These are phyloP conservation scores for Plutomurus gul DNA, from an alignment of 1,140 invertebrate genomes.

Conservation along the genomic window DNA sequence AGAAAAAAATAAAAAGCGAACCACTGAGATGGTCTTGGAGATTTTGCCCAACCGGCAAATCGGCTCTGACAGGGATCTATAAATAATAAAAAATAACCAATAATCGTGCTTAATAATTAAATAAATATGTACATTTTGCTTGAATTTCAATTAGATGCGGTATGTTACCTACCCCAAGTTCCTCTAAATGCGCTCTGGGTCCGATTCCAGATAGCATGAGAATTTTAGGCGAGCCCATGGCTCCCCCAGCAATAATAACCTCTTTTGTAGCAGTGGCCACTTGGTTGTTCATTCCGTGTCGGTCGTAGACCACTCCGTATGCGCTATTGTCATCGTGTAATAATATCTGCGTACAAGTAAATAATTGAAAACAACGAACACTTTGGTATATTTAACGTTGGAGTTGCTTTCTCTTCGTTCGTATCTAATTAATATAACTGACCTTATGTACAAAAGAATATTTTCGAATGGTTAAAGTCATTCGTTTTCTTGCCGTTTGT, in stretches of 20 bases:
- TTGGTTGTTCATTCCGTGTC: not conserved
- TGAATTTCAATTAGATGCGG: not conserved
- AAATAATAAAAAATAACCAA: not conserved
- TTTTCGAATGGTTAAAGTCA: conserved; percentile 28
- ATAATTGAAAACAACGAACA: not conserved
- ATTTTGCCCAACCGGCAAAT: conserved; percentile 62
- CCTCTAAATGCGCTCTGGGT: conserved; percentile 56
- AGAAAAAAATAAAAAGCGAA: not conserved
- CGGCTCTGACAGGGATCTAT: conserved; percentile 56
- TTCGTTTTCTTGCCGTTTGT: not conserved
- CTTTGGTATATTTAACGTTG: not conserved
- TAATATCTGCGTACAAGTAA: not conserved
- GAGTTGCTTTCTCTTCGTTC: not conserved
- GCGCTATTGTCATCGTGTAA: conserved; percentile 56
- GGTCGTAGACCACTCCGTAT: conserved; percentile 40
- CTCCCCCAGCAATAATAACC: conserved; percentile 55
- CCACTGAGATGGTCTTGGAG: conserved; percentile 72
- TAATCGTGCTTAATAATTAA: not conserved
- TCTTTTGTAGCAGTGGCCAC: conserved; percentile 48
- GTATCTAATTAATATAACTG: too few relatives aligned
- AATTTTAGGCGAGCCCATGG: conserved; percentile 55
- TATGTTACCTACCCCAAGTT: conserved; percentile 29
- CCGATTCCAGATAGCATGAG: conserved; percentile 61
- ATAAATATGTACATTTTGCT: not conserved
- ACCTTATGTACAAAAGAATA: conserved; percentile 17